These are phyloP conservation scores for Acanthosepion pharaonis DNA, from an alignment of 2,888 invertebrate genomes.

Conservation along the genomic window DNA sequence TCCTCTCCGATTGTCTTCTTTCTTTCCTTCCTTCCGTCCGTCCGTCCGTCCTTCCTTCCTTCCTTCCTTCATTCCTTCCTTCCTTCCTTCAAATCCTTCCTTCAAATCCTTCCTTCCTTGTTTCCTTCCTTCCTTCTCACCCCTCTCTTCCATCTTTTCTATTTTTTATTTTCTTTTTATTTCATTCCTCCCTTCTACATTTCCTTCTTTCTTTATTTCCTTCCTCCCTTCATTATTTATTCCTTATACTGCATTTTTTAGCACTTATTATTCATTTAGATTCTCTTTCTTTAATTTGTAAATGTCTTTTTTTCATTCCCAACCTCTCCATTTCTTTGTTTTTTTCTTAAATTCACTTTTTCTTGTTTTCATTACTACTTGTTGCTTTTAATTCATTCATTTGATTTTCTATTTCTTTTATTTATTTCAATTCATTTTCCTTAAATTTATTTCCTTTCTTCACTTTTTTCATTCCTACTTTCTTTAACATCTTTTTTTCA, in stretches of 20 bases:
- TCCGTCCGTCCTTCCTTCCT: background rate
- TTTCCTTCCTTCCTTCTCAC: background rate
- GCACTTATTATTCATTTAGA: too few relatives aligned
- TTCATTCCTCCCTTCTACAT: background rate
- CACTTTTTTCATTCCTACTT: too few relatives aligned
- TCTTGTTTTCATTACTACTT: background rate
- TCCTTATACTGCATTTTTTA: background rate
- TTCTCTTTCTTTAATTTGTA: too few relatives aligned
- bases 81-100: background rate
- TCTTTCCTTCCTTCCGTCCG: background rate
- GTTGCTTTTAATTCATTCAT: too few relatives aligned
- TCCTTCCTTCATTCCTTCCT: background rate
- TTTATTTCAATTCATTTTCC: too few relatives aligned
- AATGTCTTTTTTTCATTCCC: too few relatives aligned
- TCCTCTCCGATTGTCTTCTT: too few relatives aligned
- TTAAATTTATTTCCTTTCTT: too few relatives aligned
- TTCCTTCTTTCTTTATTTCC: background rate
- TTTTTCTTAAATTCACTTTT: background rate
- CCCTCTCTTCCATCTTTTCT: background rate
- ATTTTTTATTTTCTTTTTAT: background rate
- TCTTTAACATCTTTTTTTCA: too few relatives aligned
- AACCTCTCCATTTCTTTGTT: background rate
- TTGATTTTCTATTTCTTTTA: too few relatives aligned
- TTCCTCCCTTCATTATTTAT: background rate
- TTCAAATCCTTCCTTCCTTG: too few relatives aligned